A percentile compares a stretch with the other conserved stretches of the same genome.
Evolutionary conservation across 1,140 invertebrate species (phyloP).

Genomic region (Dreissena polymorpha): DNA sequence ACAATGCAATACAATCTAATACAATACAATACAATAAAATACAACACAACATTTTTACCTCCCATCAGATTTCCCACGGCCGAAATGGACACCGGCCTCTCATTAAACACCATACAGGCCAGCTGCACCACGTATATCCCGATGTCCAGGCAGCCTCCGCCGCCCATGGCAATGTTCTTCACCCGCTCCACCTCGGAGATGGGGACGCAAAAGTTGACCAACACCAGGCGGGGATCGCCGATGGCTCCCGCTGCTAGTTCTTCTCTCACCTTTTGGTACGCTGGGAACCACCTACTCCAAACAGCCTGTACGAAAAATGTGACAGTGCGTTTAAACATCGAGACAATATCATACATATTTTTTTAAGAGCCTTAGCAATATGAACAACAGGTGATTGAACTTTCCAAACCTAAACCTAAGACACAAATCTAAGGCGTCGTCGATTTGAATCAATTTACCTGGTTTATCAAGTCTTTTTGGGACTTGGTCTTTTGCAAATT

Average conservation of each 20-base stretch:
- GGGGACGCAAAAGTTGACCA: constrained; percentile 85
- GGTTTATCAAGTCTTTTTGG: no score
- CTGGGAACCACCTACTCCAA: constrained; percentile 91
- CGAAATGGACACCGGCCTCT: constrained; percentile 83
- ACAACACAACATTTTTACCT: constrained; percentile 1
- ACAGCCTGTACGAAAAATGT: constrained; percentile 81
- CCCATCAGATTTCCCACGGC: constrained; percentile 81
- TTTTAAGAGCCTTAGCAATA: background rate
- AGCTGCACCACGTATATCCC: constrained; percentile 92
- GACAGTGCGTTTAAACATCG: no score
- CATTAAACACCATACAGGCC: constrained; percentile 86
- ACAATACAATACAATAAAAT: no score
- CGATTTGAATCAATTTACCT: no score
- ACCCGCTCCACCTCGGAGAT: constrained; percentile 83
- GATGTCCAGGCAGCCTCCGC: constrained; percentile 90
- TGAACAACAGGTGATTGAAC: background rate
- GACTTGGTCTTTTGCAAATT: no score
- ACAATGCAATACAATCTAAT: no score
- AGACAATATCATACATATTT: background rate
- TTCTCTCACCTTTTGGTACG: constrained; percentile 83
- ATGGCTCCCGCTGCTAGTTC: constrained; percentile 84
- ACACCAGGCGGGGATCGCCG: constrained; percentile 85
- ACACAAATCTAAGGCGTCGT: no score
- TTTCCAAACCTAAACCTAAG: background rate
- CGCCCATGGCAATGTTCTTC: constrained; percentile 84